Conservation (phyloP, 2,888 invertebrate species). For the Punctoribates punctum region DNA sequence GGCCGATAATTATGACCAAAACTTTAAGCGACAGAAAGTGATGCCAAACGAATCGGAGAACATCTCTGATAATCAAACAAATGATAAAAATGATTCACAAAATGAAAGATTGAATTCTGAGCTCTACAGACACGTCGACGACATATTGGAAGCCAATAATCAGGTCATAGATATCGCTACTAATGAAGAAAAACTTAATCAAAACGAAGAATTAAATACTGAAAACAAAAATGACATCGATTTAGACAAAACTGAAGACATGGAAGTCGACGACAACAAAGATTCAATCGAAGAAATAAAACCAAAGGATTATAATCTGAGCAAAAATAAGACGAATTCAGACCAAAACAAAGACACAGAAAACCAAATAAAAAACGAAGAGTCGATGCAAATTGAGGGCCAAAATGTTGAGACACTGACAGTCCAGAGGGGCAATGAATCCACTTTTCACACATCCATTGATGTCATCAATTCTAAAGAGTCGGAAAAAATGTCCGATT, state of each 20-base stretch:
- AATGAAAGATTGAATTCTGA: constrained; percentile 18
- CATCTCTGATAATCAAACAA: constrained; percentile 25
- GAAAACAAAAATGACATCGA: constrained; percentile 22
- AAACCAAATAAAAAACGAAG: constrained; percentile 38
- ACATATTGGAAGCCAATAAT: constrained; percentile 35
- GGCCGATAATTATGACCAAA: constrained; percentile 46
- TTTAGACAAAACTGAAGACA: constrained; percentile 40
- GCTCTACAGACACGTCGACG: constrained; percentile 37
- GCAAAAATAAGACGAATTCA: background rate
- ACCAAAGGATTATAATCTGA: constrained; percentile 21
- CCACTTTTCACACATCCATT: constrained; percentile 36
- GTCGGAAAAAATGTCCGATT: background rate
- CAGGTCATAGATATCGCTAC: constrained; percentile 38
- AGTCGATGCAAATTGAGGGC: constrained; percentile 43
- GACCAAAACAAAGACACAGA: constrained; percentile 29
- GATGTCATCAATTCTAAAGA: background rate
- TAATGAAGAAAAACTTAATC: constrained; percentile 39
- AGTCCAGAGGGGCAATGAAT: constrained; percentile 36
- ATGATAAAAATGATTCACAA: constrained; percentile 34
- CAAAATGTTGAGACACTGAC: constrained; percentile 61
- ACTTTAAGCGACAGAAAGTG: constrained; percentile 41
- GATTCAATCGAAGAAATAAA: constrained; percentile 40
- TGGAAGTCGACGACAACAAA: constrained; percentile 43
- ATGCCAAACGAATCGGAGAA: constrained; percentile 33
- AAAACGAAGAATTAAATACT: constrained; percentile 31